Percentiles rank a stretch among this genome's conserved stretches.
Conservation (phyloP, 2,113 vertebrate species). For the Corythaeola cristata region DNA sequence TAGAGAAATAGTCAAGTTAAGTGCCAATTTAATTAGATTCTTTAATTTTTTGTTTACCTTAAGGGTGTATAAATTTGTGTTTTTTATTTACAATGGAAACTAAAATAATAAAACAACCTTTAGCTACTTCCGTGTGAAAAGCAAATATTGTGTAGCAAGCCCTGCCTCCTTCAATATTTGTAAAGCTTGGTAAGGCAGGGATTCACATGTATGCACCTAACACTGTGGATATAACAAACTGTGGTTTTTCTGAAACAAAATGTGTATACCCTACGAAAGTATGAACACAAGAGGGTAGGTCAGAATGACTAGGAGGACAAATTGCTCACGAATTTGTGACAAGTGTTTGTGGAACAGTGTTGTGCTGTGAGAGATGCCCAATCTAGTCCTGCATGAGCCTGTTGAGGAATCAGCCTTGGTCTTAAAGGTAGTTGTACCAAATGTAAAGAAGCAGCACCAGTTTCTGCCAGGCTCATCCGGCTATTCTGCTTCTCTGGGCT, state of each 20-base stretch:
- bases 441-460: not conserved
- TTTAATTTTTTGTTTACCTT: not conserved
- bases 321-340: not conserved
- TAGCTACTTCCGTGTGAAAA: constrained; percentile 12
- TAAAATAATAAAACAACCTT: not conserved
- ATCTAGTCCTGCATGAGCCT: not conserved
- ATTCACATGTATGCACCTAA: not conserved
- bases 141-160: not conserved
- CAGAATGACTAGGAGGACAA: not conserved
- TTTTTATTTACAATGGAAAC: not conserved
- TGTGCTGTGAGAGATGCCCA: not conserved
- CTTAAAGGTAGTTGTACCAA: not conserved
- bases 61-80: not conserved
- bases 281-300: not conserved
- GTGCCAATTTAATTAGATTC: not conserved
- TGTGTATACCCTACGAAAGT: not conserved
- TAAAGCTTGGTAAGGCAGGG: not conserved
- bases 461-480: not conserved
- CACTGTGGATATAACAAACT: not conserved
- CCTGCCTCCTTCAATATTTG: not conserved
- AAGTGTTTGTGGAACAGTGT: not conserved
- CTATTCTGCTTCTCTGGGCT: not conserved
- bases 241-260: not conserved
- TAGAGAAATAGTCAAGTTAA: not conserved
- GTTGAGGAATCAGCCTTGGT: not conserved